Base-by-base conservation (phyloP, 1,140 invertebrate species). In the Acyrthosiphon pisum region DNA sequence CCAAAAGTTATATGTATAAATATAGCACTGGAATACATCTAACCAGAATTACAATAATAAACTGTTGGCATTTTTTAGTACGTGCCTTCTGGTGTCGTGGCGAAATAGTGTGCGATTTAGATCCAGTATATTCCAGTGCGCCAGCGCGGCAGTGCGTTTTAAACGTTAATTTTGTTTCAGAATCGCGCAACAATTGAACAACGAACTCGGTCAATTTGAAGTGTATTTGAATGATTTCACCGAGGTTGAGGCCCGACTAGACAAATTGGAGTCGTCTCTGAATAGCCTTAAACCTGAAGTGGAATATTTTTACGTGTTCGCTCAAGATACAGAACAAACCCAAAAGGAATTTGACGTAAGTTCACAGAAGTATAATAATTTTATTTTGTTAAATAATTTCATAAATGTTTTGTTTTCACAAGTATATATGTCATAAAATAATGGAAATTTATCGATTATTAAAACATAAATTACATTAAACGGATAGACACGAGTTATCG, bases 291-390 rank as follows among this genome's bases (percentile, higher is more conserved):
- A 97, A 94, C 95, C 96, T 53, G 96, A 96, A 94, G 96, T 97
- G 50, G 96, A 96, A 68, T 95, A 95, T 87, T 96, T 98, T 94
- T 97, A 98, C 96, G 96, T 97, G 2, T 98, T 97, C 95, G 97
- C 96, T 88, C 89, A 91, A 89, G 94, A 95, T 93, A 93, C 94
- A 44, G 94, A 94, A 41, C 94, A 37, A 41, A 94, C 94, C 30
- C 94, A 95, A 91, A 90, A 41, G 37, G 48, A 88, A 83, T 86
- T 95, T 60, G 93, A 95, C 50, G 95, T 94, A 94, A 93, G 93
- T 94, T 23, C 20, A 48, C 14, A 6, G 18, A 76, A 76, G 18
- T n/a, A 18, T 6, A 76, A 76, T 76, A 18, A n/a, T n/a, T 18
- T 76, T 76, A n/a, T n/a, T 18, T 76, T 76, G 30, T 68, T n/a